Percentiles rank a stretch among this genome's conserved stretches.
phyloP scores from a whole-genome alignment of 2,797 vertebrate genomes.

The Gambelia wislizenii region DNA sequence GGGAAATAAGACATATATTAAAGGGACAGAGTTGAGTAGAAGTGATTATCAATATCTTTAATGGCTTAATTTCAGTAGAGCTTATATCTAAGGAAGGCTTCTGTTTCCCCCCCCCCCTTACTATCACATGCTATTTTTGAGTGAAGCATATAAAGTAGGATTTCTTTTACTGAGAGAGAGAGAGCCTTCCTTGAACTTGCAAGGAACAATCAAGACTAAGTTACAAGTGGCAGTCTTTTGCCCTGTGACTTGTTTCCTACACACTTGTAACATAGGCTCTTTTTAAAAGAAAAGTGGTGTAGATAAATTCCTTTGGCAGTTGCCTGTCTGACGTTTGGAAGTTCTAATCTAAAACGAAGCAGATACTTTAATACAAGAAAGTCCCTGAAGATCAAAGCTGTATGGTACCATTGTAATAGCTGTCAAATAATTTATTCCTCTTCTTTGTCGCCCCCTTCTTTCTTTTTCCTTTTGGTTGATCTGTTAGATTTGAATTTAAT shows the following conservation, averaged over 20 bases:
- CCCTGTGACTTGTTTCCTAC: neutral
- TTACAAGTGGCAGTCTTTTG: neutral
- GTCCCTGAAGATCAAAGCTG: neutral
- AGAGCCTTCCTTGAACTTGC: neutral
- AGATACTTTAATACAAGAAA: conserved; percentile 17
- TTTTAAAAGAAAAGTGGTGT: neutral
- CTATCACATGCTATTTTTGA: neutral
- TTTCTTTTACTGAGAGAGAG: neutral
- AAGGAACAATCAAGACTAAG: neutral
- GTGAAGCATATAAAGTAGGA: neutral
- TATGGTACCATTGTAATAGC: neutral
- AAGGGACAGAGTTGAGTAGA: neutral
- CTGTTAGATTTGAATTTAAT: conserved; percentile 38
- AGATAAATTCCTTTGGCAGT: conserved; percentile 14
- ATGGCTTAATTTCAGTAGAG: neutral
- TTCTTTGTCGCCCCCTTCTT: neutral
- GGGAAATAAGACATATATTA: neutral
- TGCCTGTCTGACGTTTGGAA: neutral
- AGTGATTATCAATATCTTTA: neutral
- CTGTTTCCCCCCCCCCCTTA: neutral
- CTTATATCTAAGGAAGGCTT: neutral
- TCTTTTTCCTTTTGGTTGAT: neutral
- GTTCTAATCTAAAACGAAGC: neutral
- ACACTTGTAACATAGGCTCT: neutral
- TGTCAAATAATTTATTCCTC: conserved; percentile 12